Conservation (phyloP, 2,888 invertebrate genomes). For the Halictus quadricinctus region DNA sequence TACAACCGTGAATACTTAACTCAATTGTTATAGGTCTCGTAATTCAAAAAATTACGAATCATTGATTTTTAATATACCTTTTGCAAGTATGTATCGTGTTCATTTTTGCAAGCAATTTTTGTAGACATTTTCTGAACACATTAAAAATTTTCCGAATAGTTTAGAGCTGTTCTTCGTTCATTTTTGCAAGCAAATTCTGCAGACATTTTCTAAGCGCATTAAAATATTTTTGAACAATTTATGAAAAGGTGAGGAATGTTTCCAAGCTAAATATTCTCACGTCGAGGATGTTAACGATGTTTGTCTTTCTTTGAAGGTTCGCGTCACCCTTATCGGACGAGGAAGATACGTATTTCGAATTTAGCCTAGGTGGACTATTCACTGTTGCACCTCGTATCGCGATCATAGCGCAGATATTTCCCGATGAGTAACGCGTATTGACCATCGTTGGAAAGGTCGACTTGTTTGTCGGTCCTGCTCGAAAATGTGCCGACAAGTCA, state of each 20-base stretch:
- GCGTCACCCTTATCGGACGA: background rate
- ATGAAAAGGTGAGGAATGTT: background rate
- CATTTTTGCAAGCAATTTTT: background rate
- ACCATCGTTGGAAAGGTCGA: slow-evolving; percentile 13
- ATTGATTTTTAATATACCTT: too few relatives aligned
- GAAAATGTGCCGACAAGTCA: slow-evolving; percentile 43
- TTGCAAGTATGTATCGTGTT: background rate
- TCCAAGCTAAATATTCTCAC: background rate
- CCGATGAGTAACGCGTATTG: slow-evolving; percentile 31
- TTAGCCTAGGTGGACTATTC: slow-evolving; percentile 1
- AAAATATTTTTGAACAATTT: background rate
- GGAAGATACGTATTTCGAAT: background rate
- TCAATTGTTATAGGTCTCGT: too few relatives aligned
- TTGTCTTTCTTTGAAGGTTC: background rate
- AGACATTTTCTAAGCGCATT: background rate
- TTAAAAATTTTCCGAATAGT: background rate
- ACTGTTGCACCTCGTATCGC: background rate
- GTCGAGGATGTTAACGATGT: background rate
- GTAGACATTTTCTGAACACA: background rate
- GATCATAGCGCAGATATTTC: background rate
- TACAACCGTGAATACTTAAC: too few relatives aligned
- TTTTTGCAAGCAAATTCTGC: background rate
- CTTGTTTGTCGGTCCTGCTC: slow-evolving; percentile 29
- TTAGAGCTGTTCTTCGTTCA: background rate
- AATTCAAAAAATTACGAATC: too few relatives aligned